Evolutionary conservation across 2,888 invertebrate species (phyloP).

Genomic region (Ganaspis brasiliensis): DNA sequence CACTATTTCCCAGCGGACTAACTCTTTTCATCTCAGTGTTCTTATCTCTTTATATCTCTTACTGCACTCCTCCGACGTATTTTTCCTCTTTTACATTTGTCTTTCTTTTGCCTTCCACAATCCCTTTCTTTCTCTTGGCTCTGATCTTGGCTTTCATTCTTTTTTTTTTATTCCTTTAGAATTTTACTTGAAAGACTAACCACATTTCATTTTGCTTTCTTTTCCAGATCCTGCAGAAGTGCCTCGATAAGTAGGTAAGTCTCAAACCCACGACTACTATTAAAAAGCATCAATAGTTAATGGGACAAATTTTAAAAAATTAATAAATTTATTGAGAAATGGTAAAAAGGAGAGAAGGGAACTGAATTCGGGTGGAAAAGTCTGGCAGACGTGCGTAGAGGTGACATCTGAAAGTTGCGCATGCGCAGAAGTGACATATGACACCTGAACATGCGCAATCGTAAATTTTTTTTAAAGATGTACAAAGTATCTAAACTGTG

Average conservation of each 20-base stretch:
- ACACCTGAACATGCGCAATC: too few relatives aligned
- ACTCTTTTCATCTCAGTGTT: conserved; percentile 29
- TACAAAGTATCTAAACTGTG: too few relatives aligned
- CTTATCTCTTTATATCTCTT: conserved; percentile 15
- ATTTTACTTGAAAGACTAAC: conserved; percentile 32
- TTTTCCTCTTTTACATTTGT: conserved; percentile 17
- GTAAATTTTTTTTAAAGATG: too few relatives aligned
- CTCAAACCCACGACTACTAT: neutral
- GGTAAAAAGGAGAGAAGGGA: too few relatives aligned
- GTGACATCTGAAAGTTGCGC: too few relatives aligned
- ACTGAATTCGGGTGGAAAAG: too few relatives aligned
- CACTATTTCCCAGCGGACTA: neutral
- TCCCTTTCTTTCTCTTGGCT: neutral
- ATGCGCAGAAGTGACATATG: too few relatives aligned
- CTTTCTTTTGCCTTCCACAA: neutral
- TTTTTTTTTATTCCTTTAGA: neutral
- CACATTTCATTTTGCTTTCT: neutral
- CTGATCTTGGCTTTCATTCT: neutral
- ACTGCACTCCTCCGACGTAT: conserved; percentile 31
- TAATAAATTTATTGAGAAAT: too few relatives aligned
- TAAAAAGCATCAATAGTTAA: too few relatives aligned
- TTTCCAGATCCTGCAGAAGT: conserved; percentile 25
- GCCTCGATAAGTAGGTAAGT: conserved; percentile 21
- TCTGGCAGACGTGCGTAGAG: too few relatives aligned
- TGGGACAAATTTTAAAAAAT: too few relatives aligned